phyloP scores from a whole-genome alignment of 2,888 invertebrate genomes.

The Apodemia duryi region DNA sequence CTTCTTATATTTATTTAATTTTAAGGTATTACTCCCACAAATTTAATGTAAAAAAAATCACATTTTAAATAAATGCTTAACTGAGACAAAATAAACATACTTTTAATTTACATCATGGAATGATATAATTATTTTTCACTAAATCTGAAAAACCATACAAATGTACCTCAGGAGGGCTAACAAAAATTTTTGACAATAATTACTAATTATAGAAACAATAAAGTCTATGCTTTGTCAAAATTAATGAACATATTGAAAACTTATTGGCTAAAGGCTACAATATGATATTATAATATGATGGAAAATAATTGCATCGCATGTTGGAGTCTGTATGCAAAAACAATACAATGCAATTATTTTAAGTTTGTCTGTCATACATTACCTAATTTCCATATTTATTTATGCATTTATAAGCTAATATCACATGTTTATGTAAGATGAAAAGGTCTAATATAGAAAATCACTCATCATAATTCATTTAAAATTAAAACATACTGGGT shows the following conservation, averaged over 20 bases:
- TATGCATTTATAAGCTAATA: background rate
- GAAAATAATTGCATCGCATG: too few species aligned
- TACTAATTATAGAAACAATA: background rate
- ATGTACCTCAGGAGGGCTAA: background rate
- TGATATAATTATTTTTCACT: background rate
- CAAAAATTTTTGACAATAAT: background rate
- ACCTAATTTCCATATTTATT: background rate
- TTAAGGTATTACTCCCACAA: background rate
- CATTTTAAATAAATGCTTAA: background rate
- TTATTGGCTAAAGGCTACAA: too few species aligned
- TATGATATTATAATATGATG: too few species aligned
- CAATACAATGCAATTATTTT: too few species aligned
- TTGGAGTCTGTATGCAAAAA: too few species aligned
- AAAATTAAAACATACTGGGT: background rate
- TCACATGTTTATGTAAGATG: background rate
- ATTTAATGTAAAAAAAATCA: slow-evolving; percentile 1
- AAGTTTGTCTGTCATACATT: too few species aligned
- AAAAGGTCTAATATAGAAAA: background rate
- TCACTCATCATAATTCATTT: background rate
- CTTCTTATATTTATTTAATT: slow-evolving; percentile 9
- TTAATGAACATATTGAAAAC: too few species aligned
- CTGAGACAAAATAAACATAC: background rate
- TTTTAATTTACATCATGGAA: background rate
- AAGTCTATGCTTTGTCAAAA: too few species aligned
- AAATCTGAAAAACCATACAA: too few species aligned